A percentile compares a stretch with the other conserved stretches of the same genome.
phyloP scores from a whole-genome alignment of 2,113 vertebrate species.

The Apodemus sylvaticus region DNA sequence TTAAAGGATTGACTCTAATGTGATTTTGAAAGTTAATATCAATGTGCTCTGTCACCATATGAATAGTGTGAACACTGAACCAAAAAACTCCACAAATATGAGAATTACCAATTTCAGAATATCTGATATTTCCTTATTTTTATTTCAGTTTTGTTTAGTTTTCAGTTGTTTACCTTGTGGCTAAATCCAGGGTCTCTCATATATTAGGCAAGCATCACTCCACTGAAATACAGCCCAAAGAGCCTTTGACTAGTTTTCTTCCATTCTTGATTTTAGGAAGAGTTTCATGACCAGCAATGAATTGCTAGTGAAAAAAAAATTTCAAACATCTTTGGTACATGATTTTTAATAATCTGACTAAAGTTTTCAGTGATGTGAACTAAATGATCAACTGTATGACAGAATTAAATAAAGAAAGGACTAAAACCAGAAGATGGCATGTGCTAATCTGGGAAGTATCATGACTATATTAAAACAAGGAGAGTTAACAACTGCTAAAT shows the following conservation, averaged over 20 bases:
- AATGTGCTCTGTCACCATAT: neutral
- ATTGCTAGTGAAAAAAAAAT: neutral
- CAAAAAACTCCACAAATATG: neutral
- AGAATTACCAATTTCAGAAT: neutral
- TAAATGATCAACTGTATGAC: neutral
- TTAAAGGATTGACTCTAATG: neutral
- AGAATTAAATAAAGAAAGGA: neutral
- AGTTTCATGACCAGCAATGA: neutral
- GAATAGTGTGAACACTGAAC: neutral
- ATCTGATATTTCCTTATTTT: neutral
- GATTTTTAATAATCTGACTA: constrained; percentile 59
- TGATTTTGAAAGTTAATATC: neutral
- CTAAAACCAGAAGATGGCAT: neutral
- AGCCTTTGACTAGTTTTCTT: neutral
- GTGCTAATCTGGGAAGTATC: neutral
- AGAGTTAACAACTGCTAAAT: neutral
- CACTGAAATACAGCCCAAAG: neutral
- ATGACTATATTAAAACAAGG: neutral
- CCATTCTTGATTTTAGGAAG: neutral
- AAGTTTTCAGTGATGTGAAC: constrained; percentile 39
- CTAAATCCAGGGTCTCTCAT: neutral
- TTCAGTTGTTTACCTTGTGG: neutral
- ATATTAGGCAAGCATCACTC: too few species aligned
- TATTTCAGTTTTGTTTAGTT: neutral
- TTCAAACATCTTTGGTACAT: constrained; percentile 3